Evolutionary conservation across 2,888 invertebrate species (phyloP), one percentile per base, ranked within the genome.

Genomic region (Pemphredon lugubris): DNA sequence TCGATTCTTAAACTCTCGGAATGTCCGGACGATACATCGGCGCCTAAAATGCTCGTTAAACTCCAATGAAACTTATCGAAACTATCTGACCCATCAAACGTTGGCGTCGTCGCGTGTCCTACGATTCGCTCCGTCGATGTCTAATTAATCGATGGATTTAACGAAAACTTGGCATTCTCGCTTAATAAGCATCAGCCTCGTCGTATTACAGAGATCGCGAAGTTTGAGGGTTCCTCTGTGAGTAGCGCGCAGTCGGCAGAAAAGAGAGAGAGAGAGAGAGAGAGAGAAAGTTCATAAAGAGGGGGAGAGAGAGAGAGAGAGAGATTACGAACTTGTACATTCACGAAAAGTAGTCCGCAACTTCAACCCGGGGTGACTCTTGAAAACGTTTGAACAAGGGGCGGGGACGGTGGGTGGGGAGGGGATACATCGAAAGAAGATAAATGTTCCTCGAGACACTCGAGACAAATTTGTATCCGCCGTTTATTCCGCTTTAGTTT

Each of bases 301-400:
- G 40, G 7, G n/a, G 7, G 48, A 47, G 18, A 54, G 11, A 37
- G 23, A 53, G 42, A 32, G 39, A 60, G 42, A 55, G 51, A 54
- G 63, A 53, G 51, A 73, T 69, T 50, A 60, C 61, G 26, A 65
- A 73, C 63, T 68, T 70, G 50, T 73, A 40, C 64, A 71, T 65
- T 67, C 45, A 77, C 51, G 59, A 51, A 45, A 77, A 74, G 74
- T 69, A 68, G 73, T 55, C 9, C 51, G 21, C 20, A 76, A 73
- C 55, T 73, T 48, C n/a, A 53, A 9, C 42, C 37, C 32, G 9
- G 60, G 54, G 37, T 54, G 51, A 47, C 63, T 75, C 53, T 11
- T 45, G 39, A 39, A 37, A 48, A 26, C 37, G 39, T 23, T 11
- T 9, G 50, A 60, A 48, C 44, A 13, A 37, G 32, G 51, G 39